phyloP scores from a whole-genome alignment of 2,888 invertebrate species.

The Subacronicta megacephala region DNA sequence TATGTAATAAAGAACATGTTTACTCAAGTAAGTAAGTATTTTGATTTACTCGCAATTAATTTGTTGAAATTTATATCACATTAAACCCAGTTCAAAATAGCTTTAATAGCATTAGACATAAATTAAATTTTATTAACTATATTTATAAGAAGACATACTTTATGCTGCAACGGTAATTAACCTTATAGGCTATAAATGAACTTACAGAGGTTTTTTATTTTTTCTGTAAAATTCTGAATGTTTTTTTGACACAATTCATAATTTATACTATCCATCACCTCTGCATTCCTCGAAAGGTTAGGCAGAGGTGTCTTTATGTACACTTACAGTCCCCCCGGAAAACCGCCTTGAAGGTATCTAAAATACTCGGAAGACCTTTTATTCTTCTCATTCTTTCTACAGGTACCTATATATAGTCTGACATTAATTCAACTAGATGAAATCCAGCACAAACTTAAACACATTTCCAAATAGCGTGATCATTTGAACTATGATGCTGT shows the following conservation, averaged over 20 bases:
- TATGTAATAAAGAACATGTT: too few relatives aligned
- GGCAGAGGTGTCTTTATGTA: too few relatives aligned
- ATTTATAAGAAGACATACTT: constrained; percentile 10
- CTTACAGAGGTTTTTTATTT: too few relatives aligned
- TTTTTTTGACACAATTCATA: too few relatives aligned
- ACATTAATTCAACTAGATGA: background rate
- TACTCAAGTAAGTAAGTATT: too few relatives aligned
- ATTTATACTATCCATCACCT: too few relatives aligned
- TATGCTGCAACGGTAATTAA: constrained; percentile 7
- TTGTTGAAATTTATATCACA: constrained; percentile 4
- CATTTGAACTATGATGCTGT: constrained; percentile 13
- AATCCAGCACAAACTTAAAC: background rate
- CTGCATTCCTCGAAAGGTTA: too few relatives aligned
- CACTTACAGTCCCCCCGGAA: too few relatives aligned
- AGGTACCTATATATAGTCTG: too few relatives aligned
- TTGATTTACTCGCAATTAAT: constrained; percentile 8
- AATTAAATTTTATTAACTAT: constrained; percentile 18
- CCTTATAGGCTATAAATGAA: too few relatives aligned
- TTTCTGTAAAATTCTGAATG: background rate
- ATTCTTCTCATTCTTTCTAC: too few relatives aligned
- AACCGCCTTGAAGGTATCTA: too few relatives aligned
- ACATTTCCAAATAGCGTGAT: background rate
- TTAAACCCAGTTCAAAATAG: constrained; percentile 7
- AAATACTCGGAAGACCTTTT: background rate
- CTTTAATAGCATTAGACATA: constrained; percentile 12